A percentile compares a stretch with the other conserved stretches of the same genome.
These are phyloP conservation scores for Gorsachius goisagi DNA, from an alignment of 2,113 vertebrate species.

Conservation along the genomic window DNA sequence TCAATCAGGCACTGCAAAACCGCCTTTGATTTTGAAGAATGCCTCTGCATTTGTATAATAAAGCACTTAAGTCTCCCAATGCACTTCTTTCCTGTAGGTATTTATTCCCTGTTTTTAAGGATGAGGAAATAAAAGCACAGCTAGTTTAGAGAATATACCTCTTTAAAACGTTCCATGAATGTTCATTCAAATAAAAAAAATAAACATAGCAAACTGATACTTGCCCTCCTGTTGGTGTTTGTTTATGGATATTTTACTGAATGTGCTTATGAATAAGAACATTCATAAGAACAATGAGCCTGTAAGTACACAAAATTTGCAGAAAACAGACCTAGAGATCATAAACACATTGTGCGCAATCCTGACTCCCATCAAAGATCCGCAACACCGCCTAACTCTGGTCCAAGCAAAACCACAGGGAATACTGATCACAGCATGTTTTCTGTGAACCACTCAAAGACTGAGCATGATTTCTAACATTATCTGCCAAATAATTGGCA, in stretches of 20 bases:
- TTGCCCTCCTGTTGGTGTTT: not conserved
- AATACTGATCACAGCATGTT: not conserved
- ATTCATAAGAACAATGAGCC: not conserved
- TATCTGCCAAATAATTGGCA: not conserved
- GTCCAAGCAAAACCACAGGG: not conserved
- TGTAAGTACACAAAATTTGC: not conserved
- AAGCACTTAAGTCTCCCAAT: not conserved
- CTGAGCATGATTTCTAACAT: not conserved
- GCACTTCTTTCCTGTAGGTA: not conserved
- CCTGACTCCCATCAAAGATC: not conserved
- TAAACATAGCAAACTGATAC: not conserved
- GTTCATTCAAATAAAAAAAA: not conserved
- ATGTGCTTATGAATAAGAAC: not conserved
- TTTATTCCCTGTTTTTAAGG: not conserved
- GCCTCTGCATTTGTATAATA: conserved; percentile 14
- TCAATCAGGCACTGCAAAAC: not conserved
- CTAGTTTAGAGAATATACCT: not conserved
- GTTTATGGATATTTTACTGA: conserved; percentile 18
- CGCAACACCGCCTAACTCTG: not conserved
- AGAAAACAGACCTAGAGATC: not conserved
- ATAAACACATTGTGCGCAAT: not conserved
- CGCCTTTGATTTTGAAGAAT: not conserved
- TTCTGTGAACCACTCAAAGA: not conserved
- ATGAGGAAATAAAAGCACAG: not conserved
- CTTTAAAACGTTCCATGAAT: not conserved